Percentiles rank a stretch among this genome's conserved stretches.
Conservation (phyloP, 2,888 invertebrate species). For the Andrena hattorfiana region DNA sequence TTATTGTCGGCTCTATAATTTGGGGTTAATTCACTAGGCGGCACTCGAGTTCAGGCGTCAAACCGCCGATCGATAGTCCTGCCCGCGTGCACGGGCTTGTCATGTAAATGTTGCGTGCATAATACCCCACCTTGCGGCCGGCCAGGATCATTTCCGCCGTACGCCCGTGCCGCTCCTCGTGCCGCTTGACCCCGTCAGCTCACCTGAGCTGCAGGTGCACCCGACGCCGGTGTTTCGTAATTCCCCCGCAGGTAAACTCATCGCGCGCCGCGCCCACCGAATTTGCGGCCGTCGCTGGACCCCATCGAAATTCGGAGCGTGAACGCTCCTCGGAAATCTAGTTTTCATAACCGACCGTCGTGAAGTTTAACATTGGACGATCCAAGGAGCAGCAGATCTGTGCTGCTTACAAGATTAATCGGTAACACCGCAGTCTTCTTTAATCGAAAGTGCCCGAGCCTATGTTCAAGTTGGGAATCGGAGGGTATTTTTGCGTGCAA, state of each 20-base stretch:
- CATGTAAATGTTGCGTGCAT: conserved; percentile 82
- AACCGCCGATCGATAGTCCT: conserved; percentile 84
- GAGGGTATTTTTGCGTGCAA: neutral
- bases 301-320: too few species aligned
- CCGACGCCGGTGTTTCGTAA: conserved; percentile 20
- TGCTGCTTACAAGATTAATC: neutral
- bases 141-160: conserved; percentile 70
- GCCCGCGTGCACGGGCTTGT: conserved; percentile 76
- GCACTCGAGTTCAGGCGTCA: conserved; percentile 82
- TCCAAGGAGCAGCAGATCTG: neutral
- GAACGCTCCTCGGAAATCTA: neutral
- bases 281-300: conserved; percentile 3
- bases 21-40: conserved; percentile 83
- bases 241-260: conserved; percentile 27
- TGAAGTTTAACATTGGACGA: neutral
- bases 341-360: neutral
- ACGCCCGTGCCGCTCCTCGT: conserved; percentile 34
- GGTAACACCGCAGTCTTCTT: neutral
- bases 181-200: conserved; percentile 21
- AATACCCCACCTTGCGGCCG: conserved; percentile 74
- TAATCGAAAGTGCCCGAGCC: neutral
- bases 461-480: neutral
- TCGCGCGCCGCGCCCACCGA: conserved; percentile 7
- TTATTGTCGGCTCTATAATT: conserved; percentile 84
- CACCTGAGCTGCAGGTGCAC: conserved; percentile 30